Evolutionary conservation across 2,888 invertebrate genomes (phyloP), one percentile per base, ranked within the genome.

Genomic region (Drosophila melanosoma): DNA sequence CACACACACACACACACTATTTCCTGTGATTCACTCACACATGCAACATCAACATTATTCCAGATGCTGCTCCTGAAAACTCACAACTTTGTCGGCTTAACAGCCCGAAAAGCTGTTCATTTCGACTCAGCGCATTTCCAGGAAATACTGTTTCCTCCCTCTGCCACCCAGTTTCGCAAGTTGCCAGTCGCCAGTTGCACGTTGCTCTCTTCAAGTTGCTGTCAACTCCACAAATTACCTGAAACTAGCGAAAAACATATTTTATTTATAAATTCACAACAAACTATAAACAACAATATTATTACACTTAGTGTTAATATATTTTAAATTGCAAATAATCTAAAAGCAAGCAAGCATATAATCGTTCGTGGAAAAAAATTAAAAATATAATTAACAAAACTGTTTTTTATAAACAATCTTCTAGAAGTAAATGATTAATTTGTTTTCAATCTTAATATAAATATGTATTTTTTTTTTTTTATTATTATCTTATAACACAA

Each of bases 81-180:
- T 62, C 71, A 49, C 60, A 56, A 38, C 40, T 51, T 70, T 54
- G 32, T 15, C 57, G 15, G 57, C 32, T 38, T 65, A 29, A 11
- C 29, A 53, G 48, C 40, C 32, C 40, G 33, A 52, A 74, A 51
- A 33, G 51, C 62, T 48, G 32, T 58, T 61, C 36, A 40, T 45
- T 32, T 38, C 45, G 53, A 57, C 57, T 83, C 51, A 71, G 75
- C 66, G 76, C 74, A 82, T 81, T 87, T 90, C 87, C 87, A 74
- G 87, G 87, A 87, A 87, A 86, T 69, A 73, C 62, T 72, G 64
- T 80, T 90, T 87, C 90, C 87, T 81, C 74, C 74, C 64, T 17
- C 3, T 12, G 35, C 35, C 23, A 17, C 29, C 36, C 26, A 17
- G 17, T 17, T 36, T 23, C 29, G 32, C 54, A 35, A 36, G 53